Conservation (phyloP, 2,888 invertebrate genomes). For the Sesia bembeciformis region DNA sequence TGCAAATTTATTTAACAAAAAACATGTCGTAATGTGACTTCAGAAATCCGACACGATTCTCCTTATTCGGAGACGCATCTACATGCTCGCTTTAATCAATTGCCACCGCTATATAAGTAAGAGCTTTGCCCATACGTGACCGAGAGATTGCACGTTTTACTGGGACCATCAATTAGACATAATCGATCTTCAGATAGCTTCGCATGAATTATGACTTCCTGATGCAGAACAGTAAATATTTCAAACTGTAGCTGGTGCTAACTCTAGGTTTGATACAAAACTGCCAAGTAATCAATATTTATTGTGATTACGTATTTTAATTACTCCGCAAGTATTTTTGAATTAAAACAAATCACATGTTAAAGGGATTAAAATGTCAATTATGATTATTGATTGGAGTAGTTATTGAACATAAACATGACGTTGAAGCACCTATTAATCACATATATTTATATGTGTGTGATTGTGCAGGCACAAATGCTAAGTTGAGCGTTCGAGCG, state of each 20-base stretch:
- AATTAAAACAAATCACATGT: not conserved
- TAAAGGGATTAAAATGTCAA: no score
- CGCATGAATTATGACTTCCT: slow-evolving; percentile 18
- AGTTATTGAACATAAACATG: no score
- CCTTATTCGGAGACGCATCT: not conserved
- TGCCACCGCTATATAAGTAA: not conserved
- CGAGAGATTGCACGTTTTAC: slow-evolving; percentile 12
- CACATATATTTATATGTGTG: no score
- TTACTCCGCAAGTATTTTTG: not conserved
- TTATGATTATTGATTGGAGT: no score
- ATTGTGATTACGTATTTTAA: not conserved
- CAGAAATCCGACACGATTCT: not conserved
- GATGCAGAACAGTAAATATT: slow-evolving; percentile 8
- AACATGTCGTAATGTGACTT: slow-evolving; percentile 2
- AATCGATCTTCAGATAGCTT: slow-evolving; percentile 14
- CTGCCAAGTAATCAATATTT: not conserved
- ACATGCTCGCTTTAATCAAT: not conserved
- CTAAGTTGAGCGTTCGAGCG: not conserved
- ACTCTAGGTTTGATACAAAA: not conserved
- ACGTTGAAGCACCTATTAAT: no score
- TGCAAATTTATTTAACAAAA: slow-evolving; percentile 41
- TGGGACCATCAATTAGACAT: slow-evolving; percentile 11
- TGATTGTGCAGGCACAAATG: not conserved
- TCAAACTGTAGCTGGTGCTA: slow-evolving; percentile 3
- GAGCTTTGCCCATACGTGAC: slow-evolving; percentile 11